Evolutionary conservation across 1,140 invertebrate genomes (phyloP).

Genomic region (Bombus vancouverensis): DNA sequence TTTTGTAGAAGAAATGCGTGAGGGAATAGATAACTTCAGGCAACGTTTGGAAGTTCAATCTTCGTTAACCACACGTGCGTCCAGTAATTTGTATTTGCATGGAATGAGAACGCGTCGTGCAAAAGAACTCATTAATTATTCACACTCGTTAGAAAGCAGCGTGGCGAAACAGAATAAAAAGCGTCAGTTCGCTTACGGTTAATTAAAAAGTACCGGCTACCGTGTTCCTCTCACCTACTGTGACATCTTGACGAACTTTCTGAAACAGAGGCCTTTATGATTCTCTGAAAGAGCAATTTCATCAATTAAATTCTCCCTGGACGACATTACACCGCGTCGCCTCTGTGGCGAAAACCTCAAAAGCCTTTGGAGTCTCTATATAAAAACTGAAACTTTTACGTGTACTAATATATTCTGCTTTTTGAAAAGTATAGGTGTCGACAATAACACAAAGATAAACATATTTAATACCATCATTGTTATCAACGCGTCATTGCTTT

Average conservation of each 20-base stretch:
- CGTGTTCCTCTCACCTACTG: background rate
- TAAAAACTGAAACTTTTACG: background rate
- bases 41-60: background rate
- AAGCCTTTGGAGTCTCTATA: background rate
- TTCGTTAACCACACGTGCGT: background rate
- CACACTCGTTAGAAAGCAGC: background rate
- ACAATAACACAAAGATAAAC: background rate
- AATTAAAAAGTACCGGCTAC: conserved; percentile 1
- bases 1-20: background rate
- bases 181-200: background rate
- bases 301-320: conserved; percentile 14
- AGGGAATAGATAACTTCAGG: background rate
- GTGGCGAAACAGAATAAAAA: background rate
- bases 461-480: too few relatives aligned
- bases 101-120: background rate
- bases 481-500: background rate
- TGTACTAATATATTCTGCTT: background rate
- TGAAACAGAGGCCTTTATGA: background rate
- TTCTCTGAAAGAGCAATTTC: background rate
- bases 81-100: background rate
- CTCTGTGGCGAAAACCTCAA: background rate
- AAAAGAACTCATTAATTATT: conserved; percentile 28
- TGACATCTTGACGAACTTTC: background rate
- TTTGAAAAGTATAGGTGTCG: background rate
- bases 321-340: background rate